Conservation (phyloP, 2,797 vertebrate genomes). For the Neomorphus geoffroyi region DNA sequence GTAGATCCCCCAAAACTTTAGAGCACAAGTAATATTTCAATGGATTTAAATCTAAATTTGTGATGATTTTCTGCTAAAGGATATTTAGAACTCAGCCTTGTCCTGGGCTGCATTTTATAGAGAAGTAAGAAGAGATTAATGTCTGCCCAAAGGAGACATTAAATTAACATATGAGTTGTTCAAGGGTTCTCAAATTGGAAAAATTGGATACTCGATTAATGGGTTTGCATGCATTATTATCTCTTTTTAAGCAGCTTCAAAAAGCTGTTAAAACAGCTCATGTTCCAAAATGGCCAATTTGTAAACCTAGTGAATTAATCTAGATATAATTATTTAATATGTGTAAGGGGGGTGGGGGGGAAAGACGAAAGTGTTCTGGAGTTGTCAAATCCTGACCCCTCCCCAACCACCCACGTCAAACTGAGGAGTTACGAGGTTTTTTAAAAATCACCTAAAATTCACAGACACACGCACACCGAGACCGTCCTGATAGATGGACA, state of each 20-base stretch:
- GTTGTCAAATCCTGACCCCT: not conserved
- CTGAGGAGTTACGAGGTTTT: not conserved
- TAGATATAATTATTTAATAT: not conserved
- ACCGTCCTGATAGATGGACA: not conserved
- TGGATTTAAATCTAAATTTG: not conserved
- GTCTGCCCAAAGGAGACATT: not conserved
- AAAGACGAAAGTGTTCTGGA: too few relatives aligned
- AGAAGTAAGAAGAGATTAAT: not conserved
- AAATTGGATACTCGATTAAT: not conserved
- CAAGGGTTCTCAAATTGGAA: not conserved
- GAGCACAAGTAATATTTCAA: not conserved
- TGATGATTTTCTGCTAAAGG: not conserved
- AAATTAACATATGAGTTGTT: not conserved
- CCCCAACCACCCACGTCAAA: not conserved
- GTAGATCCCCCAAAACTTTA: not conserved
- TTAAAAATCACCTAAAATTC: constrained; percentile 6
- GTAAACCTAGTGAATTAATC: not conserved
- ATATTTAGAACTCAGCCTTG: not conserved
- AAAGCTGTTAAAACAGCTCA: not conserved
- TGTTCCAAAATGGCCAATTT: not conserved
- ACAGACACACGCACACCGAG: not conserved
- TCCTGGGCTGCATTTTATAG: not conserved
- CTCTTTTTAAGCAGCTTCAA: not conserved
- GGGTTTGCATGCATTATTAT: not conserved
- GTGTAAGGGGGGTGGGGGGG: not conserved